Base-by-base conservation (phyloP, 2,888 invertebrate genomes). In the Sturmia bella region DNA sequence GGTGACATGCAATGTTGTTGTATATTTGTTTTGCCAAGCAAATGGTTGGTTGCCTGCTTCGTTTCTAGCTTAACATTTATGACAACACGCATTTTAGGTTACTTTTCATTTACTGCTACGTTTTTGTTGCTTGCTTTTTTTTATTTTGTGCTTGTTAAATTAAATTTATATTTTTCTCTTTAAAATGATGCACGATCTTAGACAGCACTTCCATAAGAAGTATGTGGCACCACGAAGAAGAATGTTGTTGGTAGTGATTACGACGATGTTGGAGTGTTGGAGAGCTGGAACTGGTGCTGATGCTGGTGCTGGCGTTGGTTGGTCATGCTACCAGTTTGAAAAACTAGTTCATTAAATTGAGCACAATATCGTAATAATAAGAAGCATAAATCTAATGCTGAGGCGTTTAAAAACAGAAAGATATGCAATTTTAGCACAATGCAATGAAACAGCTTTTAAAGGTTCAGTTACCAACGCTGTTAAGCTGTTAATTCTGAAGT, bases 11-110 rank as follows among this genome's bases (percentile, higher is more conserved):
- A 68, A 79, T 73, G 50, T 68, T 39, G 45, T 61, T 9, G 32
- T 32, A 32, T 61, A 39, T 19, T 73, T 54, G 52, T 43, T 45
- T 21, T 37, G 54, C 32, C 5, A 32, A 32, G 3, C 27, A 6
- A 27, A 15, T 48, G n/a, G 37, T 48, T 27, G 27, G 27, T 27
- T 27, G 27, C 45, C 56, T 56, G 56, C 64, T 66, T 27, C 52
- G 66, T 66, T 74, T 74, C 56, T 48, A 66, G 7, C 32, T 32
- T 7, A 3, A 32, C 32, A 32, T 32, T 74, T 74, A 74, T 57
- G 74, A 74, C 74, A 63, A 37, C 76, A 81, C 80, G 72, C 80
- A 77, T 81, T 81, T 66, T 81, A 56, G 50, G 68, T 68, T 68
- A 63, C 59, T 73, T 48, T 73, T 68, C 68, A 76, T 66, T 79